Conservation (phyloP, 2,888 invertebrate genomes). For the Patella pellucida region DNA sequence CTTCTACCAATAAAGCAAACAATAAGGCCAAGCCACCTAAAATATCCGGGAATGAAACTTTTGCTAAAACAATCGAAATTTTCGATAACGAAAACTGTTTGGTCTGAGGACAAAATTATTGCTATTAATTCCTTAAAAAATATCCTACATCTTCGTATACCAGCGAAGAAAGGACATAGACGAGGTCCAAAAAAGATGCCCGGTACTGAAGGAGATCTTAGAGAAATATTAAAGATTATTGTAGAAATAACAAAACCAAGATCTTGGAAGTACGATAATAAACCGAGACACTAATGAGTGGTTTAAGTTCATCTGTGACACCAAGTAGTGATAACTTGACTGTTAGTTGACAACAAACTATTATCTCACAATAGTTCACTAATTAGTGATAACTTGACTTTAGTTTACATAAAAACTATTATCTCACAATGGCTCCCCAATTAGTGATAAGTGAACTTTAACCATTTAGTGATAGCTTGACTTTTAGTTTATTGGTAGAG, state of each 20-base stretch:
- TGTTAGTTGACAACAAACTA: no score
- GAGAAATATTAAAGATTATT: background rate
- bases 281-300: no score
- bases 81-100: background rate
- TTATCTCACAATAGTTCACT: no score
- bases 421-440: no score
- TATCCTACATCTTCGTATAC: background rate
- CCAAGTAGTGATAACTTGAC: no score
- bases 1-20: background rate
- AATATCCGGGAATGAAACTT: background rate
- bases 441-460: no score
- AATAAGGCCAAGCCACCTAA: background rate
- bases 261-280: background rate
- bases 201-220: background rate
- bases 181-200: background rate
- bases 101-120: background rate
- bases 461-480: no score
- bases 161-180: background rate
- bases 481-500: no score
- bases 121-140: background rate
- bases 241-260: background rate
- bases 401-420: no score
- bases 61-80: background rate
- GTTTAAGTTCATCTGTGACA: no score
- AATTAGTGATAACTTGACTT: no score